phyloP scores from a whole-genome alignment of 2,113 vertebrate genomes.

The Onychostruthus taczanowskii region DNA sequence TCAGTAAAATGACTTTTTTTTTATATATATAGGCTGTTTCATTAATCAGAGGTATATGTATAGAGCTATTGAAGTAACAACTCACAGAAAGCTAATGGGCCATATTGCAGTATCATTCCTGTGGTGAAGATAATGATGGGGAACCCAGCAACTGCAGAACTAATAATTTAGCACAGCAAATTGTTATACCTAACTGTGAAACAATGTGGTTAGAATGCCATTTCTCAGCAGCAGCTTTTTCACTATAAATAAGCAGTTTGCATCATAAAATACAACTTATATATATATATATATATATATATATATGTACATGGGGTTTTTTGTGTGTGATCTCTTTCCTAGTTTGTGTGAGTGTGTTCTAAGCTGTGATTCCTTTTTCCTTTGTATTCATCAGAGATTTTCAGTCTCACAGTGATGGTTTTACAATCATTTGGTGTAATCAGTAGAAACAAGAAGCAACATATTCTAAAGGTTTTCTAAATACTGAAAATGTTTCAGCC shows the following conservation, averaged over 20 bases:
- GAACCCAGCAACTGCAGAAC: not conserved
- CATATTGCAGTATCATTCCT: not conserved
- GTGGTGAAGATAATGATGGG: not conserved
- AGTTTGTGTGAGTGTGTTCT: not conserved
- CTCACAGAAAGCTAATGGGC: conserved; percentile 28
- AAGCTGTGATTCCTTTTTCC: not conserved
- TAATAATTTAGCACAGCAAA: not conserved
- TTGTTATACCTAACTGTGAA: conserved; percentile 34
- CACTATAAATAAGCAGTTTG: not conserved
- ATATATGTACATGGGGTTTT: too few species aligned
- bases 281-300: not conserved
- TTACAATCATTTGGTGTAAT: not conserved
- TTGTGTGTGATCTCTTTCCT: not conserved
- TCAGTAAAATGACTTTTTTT: conserved; percentile 41
- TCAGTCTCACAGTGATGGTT: not conserved
- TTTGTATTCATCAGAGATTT: not conserved
- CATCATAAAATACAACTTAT: not conserved
- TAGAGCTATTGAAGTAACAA: conserved; percentile 50
- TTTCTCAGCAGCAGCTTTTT: not conserved
- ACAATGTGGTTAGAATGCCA: not conserved
- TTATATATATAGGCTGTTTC: conserved; percentile 40
- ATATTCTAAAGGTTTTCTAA: not conserved
- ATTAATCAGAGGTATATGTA: conserved; percentile 58
- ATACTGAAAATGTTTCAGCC: not conserved
- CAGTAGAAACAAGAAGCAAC: not conserved